Percentiles rank a stretch among this genome's conserved stretches.
Conservation (phyloP, 1,140 invertebrate species). For the Nephila pilipes region DNA sequence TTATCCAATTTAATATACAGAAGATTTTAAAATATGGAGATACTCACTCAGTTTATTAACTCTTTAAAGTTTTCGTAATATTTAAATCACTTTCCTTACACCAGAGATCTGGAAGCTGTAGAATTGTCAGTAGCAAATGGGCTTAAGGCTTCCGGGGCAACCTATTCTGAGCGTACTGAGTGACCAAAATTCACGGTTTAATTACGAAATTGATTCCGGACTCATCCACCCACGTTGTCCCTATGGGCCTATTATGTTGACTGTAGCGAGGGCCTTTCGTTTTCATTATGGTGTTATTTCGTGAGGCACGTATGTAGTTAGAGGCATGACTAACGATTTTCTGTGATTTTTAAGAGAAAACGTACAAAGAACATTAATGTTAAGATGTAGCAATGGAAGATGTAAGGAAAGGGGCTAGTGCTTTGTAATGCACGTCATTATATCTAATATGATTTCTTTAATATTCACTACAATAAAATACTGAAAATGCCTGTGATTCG, state of each 20-base stretch:
- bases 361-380: not conserved
- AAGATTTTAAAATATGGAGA: no score
- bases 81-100: not conserved
- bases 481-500: no score
- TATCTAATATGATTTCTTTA: no score
- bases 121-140: not conserved
- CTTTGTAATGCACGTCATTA: no score
- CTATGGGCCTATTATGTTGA: not conserved
- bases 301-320: not conserved
- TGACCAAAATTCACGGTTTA: conserved; percentile 33
- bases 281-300: conserved; percentile 13
- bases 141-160: not conserved
- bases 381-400: not conserved
- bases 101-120: not conserved
- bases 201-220: conserved; percentile 28
- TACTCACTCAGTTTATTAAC: no score
- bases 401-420: no score
- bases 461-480: no score
- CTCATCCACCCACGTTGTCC: not conserved
- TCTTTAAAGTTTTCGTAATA: not conserved
- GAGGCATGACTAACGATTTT: not conserved
- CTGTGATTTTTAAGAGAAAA: not conserved
- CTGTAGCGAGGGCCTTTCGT: conserved; percentile 23
- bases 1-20: no score
- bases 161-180: not conserved